phyloP scores from a whole-genome alignment of 2,888 invertebrate species.

The Heteropelma amictum region DNA sequence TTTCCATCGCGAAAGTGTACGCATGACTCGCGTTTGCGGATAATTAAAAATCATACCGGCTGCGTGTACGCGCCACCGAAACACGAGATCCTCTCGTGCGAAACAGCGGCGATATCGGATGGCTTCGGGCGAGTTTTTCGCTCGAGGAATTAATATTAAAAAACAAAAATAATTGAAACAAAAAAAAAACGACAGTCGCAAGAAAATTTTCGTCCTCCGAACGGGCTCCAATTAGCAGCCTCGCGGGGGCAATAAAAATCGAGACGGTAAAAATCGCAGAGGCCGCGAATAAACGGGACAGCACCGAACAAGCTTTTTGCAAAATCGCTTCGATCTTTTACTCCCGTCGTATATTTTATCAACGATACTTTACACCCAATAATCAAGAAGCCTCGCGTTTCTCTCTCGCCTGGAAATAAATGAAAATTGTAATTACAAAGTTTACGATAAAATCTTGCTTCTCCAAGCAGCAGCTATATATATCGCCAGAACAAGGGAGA shows the following conservation, averaged over 20 bases:
- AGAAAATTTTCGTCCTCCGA: slow-evolving; percentile 17
- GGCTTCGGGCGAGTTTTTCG: no score
- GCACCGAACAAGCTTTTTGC: not conserved
- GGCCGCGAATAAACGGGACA: slow-evolving; percentile 8
- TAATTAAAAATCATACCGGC: slow-evolving; percentile 38
- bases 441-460: no score
- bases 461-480: not conserved
- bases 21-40: not conserved
- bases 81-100: slow-evolving; percentile 11
- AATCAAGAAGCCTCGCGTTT: not conserved
- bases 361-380: not conserved
- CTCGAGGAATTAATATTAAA: no score
- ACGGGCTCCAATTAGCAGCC: slow-evolving; percentile 32
- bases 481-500: slow-evolving; percentile 16
- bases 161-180: not conserved
- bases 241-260: slow-evolving; percentile 31
- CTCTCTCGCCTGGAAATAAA: no score
- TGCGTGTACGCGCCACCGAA: slow-evolving; percentile 16
- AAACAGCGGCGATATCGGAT: no score
- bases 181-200: not conserved
- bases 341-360: slow-evolving; percentile 4
- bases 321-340: slow-evolving; percentile 1
- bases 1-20: not conserved
- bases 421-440: no score
- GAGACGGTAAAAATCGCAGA: slow-evolving; percentile 32